Evolutionary conservation across 2,888 invertebrate species (phyloP).

Genomic region (Euphydryas editha): DNA sequence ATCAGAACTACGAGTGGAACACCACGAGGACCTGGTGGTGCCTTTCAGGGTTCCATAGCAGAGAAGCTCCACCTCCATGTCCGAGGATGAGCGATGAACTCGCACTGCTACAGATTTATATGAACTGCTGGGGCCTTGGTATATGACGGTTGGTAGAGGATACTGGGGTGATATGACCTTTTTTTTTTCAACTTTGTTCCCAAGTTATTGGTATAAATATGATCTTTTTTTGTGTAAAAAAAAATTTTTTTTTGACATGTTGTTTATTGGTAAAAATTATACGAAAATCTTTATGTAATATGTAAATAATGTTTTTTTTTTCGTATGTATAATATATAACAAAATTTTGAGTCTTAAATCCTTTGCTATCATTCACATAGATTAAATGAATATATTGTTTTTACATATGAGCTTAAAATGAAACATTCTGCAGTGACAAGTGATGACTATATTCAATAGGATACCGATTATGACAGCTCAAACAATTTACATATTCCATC

Average conservation of each 20-base stretch:
- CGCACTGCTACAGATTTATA: constrained; percentile 17
- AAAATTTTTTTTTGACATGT: neutral
- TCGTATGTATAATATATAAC: too few relatives aligned
- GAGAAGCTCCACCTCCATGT: constrained; percentile 44
- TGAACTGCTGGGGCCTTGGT: neutral
- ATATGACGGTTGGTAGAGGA: neutral
- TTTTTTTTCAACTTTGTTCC: neutral
- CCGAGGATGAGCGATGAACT: constrained; percentile 44
- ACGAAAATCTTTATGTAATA: too few relatives aligned
- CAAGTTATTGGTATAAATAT: neutral
- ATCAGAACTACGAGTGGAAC: constrained; percentile 91
- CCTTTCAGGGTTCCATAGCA: constrained; percentile 91
- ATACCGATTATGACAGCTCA: too few relatives aligned
- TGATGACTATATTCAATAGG: too few relatives aligned
- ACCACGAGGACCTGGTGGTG: constrained; percentile 95
- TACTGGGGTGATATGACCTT: neutral
- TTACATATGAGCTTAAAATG: too few relatives aligned
- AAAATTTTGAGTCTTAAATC: too few relatives aligned
- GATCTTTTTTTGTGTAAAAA: neutral
- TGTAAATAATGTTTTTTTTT: too few relatives aligned
- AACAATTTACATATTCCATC: too few relatives aligned
- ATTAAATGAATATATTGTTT: too few relatives aligned
- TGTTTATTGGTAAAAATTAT: too few relatives aligned
- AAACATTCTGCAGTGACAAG: too few relatives aligned
- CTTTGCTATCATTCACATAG: too few relatives aligned